These are phyloP conservation scores for Leptinotarsa peninsularis DNA, from an alignment of 2,888 invertebrate species.

Conservation along the genomic window DNA sequence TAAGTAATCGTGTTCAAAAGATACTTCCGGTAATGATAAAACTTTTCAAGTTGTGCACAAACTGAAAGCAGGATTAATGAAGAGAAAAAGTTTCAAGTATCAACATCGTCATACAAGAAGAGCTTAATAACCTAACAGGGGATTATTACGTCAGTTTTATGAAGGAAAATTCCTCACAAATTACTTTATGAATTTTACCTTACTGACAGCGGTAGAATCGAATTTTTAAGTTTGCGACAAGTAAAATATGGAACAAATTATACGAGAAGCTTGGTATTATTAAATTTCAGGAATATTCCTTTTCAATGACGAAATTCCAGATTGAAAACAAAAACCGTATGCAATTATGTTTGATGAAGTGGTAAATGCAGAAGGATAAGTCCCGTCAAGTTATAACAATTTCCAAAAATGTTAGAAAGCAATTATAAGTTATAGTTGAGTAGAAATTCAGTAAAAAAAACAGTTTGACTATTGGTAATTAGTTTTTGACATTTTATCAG, in stretches of 20 bases:
- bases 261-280: background rate
- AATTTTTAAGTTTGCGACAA: background rate
- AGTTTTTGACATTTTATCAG: too few species aligned
- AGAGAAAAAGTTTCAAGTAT: constrained; percentile 45
- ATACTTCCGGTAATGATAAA: constrained; percentile 55
- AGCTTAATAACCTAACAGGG: constrained; percentile 40
- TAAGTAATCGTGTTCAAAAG: constrained; percentile 33
- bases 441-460: too few species aligned
- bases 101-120: constrained; percentile 42
- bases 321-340: background rate
- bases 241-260: background rate
- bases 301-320: background rate
- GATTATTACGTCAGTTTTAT: constrained; percentile 39
- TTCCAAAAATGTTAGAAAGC: too few species aligned
- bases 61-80: constrained; percentile 55
- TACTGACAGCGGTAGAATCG: constrained; percentile 23
- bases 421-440: too few species aligned
- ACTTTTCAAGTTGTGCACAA: constrained; percentile 49
- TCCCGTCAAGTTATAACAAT: too few species aligned
- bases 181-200: constrained; percentile 39
- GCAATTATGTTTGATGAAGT: background rate
- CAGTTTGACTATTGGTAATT: too few species aligned
- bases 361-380: background rate
- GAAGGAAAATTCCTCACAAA: constrained; percentile 38
- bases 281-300: background rate